phyloP scores from a whole-genome alignment of 2,797 vertebrate genomes.

The Threskiornis aethiopicus region DNA sequence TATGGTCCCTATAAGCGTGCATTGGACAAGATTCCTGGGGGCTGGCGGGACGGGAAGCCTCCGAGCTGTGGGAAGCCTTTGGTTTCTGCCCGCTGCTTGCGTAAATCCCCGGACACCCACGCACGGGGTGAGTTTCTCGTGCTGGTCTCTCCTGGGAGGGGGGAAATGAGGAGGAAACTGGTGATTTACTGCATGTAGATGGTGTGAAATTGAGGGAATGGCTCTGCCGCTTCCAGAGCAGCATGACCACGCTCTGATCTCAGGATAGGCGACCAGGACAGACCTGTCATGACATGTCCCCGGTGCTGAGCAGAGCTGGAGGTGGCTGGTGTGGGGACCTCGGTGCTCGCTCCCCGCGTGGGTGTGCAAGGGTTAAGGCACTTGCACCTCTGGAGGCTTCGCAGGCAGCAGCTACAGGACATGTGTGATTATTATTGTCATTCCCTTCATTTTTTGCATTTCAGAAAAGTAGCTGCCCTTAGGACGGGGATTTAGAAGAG shows the following conservation, averaged over 20 bases:
- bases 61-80: not conserved
- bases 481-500: not conserved
- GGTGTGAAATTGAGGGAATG: not conserved
- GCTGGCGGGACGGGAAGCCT: not conserved
- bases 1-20: not conserved
- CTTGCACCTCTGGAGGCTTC: not conserved
- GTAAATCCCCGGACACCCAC: not conserved
- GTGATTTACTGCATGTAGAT: not conserved
- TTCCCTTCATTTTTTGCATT: not conserved
- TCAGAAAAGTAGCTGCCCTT: not conserved
- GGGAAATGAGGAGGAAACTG: not conserved
- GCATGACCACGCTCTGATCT: accelerated
- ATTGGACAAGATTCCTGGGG: not conserved
- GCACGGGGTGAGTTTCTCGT: not conserved
- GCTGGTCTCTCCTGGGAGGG: not conserved
- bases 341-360: accelerated
- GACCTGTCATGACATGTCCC: accelerated
- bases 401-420: not conserved
- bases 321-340: not conserved
- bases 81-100: not conserved
- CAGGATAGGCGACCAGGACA: not conserved
- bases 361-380: not conserved
- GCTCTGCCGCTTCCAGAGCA: not conserved
- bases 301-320: not conserved
- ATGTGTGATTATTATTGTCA: not conserved